These are phyloP conservation scores for Mustela lutreola DNA, from an alignment of 2,113 vertebrate genomes.

Conservation along the genomic window DNA sequence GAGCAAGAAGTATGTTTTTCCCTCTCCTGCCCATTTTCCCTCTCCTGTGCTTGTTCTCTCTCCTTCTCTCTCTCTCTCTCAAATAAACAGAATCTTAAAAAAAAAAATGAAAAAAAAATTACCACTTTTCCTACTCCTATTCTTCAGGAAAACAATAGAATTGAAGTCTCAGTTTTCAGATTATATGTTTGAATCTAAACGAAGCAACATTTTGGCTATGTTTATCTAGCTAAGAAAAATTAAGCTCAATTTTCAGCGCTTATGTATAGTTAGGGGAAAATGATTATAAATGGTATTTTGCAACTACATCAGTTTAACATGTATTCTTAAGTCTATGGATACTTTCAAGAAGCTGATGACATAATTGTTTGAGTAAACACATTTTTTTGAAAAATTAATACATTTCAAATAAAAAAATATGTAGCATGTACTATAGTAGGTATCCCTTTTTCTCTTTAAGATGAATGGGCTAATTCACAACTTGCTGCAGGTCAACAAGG, in stretches of 20 bases:
- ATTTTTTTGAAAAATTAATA: conserved; percentile 40
- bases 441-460: conserved; percentile 34
- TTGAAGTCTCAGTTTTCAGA: not conserved
- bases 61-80: not conserved
- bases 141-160: not conserved
- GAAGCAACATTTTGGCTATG: not conserved
- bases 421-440: not conserved
- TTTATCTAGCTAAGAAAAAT: conserved; percentile 33
- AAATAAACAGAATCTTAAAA: not conserved
- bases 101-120: not conserved
- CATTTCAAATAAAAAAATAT: conserved; percentile 51
- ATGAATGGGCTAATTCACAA: conserved; percentile 67
- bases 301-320: not conserved
- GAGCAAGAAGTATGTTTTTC: not conserved
- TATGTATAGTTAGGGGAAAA: conserved; percentile 28
- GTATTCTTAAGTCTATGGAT: conserved; percentile 7
- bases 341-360: not conserved
- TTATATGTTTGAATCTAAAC: conserved; percentile 12
- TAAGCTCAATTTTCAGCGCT: not conserved
- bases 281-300: not conserved
- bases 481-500: conserved; percentile 62
- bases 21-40: not conserved
- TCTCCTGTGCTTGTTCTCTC: not conserved
- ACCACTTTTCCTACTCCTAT: not conserved
- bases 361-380: not conserved